A percentile compares a stretch with the other conserved stretches of the same genome.
phyloP scores from a whole-genome alignment of 2,888 invertebrate genomes.

The Melikaiella ostensackeni region DNA sequence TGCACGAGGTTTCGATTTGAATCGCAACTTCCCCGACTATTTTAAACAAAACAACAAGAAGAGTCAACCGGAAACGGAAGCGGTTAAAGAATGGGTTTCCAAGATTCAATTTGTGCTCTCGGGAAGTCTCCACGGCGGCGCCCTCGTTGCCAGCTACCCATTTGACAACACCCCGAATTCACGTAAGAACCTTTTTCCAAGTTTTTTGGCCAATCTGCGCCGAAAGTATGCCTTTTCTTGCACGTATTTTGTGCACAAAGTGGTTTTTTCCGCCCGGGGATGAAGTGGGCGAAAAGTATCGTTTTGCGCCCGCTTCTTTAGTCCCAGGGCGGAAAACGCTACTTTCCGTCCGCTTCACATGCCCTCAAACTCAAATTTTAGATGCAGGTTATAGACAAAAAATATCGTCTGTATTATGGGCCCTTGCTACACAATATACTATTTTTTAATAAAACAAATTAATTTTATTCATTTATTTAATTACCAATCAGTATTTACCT shows the following conservation, averaged over 20 bases:
- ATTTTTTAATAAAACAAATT: too few relatives aligned
- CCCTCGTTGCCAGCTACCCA: slow-evolving; percentile 97
- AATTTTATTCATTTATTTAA: not conserved
- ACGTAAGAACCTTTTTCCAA: slow-evolving; percentile 84
- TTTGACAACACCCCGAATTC: slow-evolving; percentile 97
- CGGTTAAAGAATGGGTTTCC: slow-evolving; percentile 95
- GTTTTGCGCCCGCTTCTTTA: too few relatives aligned
- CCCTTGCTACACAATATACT: too few relatives aligned
- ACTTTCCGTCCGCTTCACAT: too few relatives aligned
- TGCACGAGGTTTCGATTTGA: slow-evolving; percentile 92
- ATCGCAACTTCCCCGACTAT: slow-evolving; percentile 97
- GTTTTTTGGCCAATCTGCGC: not conserved
- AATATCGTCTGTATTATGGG: too few relatives aligned
- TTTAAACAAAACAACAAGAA: slow-evolving; percentile 93
- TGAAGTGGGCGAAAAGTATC: too few relatives aligned
- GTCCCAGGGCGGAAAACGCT: too few relatives aligned
- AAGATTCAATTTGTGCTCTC: slow-evolving; percentile 96
- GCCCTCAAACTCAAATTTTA: too few relatives aligned
- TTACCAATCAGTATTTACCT: not conserved
- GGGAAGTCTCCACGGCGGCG: slow-evolving; percentile 96
- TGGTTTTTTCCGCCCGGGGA: too few relatives aligned
- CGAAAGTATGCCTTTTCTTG: too few relatives aligned
- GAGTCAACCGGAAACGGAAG: slow-evolving; percentile 96
- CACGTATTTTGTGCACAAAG: too few relatives aligned
- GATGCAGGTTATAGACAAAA: too few relatives aligned